Percentiles rank a stretch among this genome's conserved stretches.
phyloP scores from a whole-genome alignment of 2,113 vertebrate species.

The Notechis scutatus region DNA sequence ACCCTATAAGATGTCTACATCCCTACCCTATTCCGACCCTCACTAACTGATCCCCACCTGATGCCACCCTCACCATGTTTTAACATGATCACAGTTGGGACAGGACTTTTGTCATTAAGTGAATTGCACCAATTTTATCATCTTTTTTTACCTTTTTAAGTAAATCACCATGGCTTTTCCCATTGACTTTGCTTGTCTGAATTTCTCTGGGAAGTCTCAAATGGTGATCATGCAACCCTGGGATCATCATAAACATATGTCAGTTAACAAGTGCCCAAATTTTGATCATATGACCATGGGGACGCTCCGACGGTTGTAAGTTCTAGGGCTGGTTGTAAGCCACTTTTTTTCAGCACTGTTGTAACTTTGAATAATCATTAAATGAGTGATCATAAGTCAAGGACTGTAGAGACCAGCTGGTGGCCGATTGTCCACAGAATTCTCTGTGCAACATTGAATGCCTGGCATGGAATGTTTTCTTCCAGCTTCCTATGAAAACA shows the following conservation, averaged over 20 bases:
- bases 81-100: not conserved
- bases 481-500: not conserved
- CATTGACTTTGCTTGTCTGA: not conserved
- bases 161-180: not conserved
- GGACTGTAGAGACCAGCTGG: not conserved
- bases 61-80: no score
- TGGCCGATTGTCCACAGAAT: not conserved
- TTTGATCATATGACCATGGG: not conserved
- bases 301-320: not conserved
- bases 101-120: not conserved
- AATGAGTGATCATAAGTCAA: not conserved
- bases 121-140: not conserved
- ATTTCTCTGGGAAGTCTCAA: not conserved
- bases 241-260: not conserved
- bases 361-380: not conserved
- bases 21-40: no score
- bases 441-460: not conserved
- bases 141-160: not conserved
- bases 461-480: not conserved
- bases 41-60: no score
- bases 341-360: not conserved
- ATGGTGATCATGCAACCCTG: not conserved
- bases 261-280: not conserved
- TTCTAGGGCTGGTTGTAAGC: not conserved
- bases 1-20: no score